Evolutionary conservation across 2,797 vertebrate species (phyloP), one percentile per base, ranked within the genome.

Genomic region (Euthynnus affinis): DNA sequence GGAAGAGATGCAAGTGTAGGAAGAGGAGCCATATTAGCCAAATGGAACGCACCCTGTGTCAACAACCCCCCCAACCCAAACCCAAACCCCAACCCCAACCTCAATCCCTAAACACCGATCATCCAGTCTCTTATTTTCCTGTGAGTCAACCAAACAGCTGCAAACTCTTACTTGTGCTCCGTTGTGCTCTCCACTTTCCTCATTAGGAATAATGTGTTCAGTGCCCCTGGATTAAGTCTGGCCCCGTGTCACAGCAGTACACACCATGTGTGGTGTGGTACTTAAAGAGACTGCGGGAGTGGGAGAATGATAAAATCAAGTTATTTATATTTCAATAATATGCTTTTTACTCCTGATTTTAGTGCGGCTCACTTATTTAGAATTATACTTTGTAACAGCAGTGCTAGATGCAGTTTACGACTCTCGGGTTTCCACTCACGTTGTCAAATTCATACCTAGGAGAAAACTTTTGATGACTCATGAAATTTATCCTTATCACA

Each of bases 61-160:
- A 71, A 29, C 70, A 48, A 0, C 44, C 17, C 27, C 32, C 42
- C 25, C 20, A n/a, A n/a, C n/a, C n/a, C n/a, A n/a, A n/a, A n/a
- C n/a, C n/a, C n/a, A n/a, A n/a, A n/a, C 17, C 20, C 18, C 42
- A 34, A 7, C 34, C 8, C 5, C 5, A 3, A 63, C 9, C 37
- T 42, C 22, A 37, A 4, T 69, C 61, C 80, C 60, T 22, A 63
- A 75, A 82, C 85, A 78, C 51, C 4, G 34, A 53, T 84, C 75
- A 67, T 60, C 48, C 40, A 69, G 22, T 40, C 40, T 78, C 34
- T 52, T 72, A 37, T 80, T 86, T 89, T 76, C 75, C 75, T 71
- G 67, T 76, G 70, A 83, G 66, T 86, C 80, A 85, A 71, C 18
- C 81, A 84, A 87, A 85, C 90, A 88, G 88, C 88, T 91, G 89